These are phyloP conservation scores for Drosophila infuscata DNA, from an alignment of 2,888 invertebrate species.

Conservation along the genomic window DNA sequence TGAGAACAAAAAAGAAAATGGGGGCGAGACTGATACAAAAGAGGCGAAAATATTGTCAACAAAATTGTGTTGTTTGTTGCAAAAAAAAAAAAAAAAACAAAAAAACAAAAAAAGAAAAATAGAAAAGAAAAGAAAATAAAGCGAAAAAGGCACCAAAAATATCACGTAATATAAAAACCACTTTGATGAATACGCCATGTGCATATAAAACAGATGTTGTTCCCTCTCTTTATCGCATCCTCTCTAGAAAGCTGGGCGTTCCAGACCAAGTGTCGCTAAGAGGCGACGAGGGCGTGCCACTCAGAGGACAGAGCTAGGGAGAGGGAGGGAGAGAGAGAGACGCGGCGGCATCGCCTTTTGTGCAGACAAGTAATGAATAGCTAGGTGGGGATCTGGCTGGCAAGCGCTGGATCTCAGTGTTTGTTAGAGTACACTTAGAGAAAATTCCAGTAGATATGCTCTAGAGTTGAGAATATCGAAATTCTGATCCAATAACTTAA, in stretches of 20 bases:
- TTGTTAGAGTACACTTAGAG: background rate
- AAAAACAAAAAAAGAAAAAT: constrained; percentile 26
- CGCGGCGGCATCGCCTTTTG: constrained; percentile 48
- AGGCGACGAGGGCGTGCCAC: constrained; percentile 50
- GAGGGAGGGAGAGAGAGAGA: constrained; percentile 1
- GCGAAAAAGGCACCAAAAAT: constrained; percentile 72
- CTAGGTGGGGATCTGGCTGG: constrained; percentile 47
- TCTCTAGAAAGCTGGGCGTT: constrained; percentile 8
- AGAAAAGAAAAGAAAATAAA: constrained; percentile 38
- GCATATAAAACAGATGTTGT: constrained; percentile 75
- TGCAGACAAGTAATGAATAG: constrained; percentile 60
- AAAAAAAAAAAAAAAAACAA: constrained; percentile 28
- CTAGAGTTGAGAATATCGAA: background rate
- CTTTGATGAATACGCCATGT: constrained; percentile 81
- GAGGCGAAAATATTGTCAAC: constrained; percentile 69
- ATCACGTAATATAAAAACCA: constrained; percentile 82
- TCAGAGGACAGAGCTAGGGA: constrained; percentile 1
- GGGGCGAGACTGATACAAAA: constrained; percentile 39
- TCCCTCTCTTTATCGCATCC: constrained; percentile 16
- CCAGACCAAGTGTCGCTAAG: constrained; percentile 50
- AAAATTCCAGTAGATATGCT: background rate
- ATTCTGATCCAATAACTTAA: background rate
- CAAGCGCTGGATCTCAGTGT: constrained; percentile 2
- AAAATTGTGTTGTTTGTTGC: constrained; percentile 72
- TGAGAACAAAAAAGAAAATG: constrained; percentile 25